Evolutionary conservation across 2,888 invertebrate genomes (phyloP).

Genomic region (Oegoconia quadripuncta): DNA sequence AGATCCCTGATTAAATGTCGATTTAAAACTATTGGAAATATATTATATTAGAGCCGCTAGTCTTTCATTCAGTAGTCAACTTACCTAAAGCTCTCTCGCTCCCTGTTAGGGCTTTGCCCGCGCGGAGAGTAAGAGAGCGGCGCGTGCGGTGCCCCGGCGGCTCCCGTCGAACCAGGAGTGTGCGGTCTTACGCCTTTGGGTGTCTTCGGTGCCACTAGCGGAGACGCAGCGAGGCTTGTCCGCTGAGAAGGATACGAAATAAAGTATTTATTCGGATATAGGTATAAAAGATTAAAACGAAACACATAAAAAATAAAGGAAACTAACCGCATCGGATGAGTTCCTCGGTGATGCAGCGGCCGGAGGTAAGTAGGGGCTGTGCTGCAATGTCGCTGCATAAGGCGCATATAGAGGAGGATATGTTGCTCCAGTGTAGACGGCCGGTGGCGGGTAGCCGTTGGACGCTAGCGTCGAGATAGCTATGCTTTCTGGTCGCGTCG

Average conservation of each 20-base stretch:
- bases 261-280: not conserved
- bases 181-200: conserved; percentile 70
- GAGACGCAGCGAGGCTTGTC: conserved; percentile 67
- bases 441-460: conserved; percentile 81
- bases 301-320: no score
- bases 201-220: conserved; percentile 73
- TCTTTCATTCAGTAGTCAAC: no score
- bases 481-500: conserved; percentile 60
- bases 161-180: conserved; percentile 67
- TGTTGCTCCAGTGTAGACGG: conserved; percentile 81
- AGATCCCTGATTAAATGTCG: no score
- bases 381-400: conserved; percentile 84
- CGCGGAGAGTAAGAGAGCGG: conserved; percentile 85
- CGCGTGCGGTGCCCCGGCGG: conserved; percentile 57
- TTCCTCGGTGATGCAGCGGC: conserved; percentile 82
- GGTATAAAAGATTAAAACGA: no score
- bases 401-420: conserved; percentile 88
- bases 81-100: conserved; percentile 92
- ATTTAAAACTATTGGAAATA: no score
- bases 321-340: conserved; percentile 73
- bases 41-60: no score
- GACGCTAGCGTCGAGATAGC: conserved; percentile 82
- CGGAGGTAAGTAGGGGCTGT: conserved; percentile 86
- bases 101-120: conserved; percentile 87
- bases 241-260: conserved; percentile 46